Conservation (phyloP, 2,888 invertebrate genomes). For the Eumacrocentrus americanus region DNA sequence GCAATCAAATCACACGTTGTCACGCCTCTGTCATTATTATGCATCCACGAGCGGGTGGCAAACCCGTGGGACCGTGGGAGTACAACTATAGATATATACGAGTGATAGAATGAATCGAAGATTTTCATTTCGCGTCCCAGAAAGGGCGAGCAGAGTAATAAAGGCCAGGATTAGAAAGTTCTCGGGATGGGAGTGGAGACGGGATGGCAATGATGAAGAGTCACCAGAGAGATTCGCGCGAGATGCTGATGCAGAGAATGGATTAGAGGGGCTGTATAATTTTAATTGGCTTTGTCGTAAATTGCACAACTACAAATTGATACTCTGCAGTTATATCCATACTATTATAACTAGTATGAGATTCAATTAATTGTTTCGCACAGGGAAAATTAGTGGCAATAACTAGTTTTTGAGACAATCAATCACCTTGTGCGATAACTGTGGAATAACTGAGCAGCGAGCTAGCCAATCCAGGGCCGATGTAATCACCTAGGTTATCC, state of each 20-base stretch:
- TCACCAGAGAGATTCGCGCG: too few species aligned
- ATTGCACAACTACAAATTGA: too few species aligned
- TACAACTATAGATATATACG: neutral
- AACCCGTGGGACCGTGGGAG: neutral
- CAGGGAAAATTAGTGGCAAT: too few species aligned
- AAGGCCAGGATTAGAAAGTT: conserved; percentile 28
- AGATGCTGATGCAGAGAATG: neutral
- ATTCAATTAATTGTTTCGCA: too few species aligned
- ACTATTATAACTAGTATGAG: too few species aligned
- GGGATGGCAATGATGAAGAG: neutral
- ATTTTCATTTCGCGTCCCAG: conserved; percentile 6
- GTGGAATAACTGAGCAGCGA: neutral
- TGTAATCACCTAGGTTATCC: conserved; percentile 15
- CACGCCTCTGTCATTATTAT: conserved; percentile 15
- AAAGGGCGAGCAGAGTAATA: conserved; percentile 10
- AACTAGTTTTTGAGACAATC: neutral
- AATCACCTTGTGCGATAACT: conserved; percentile 3
- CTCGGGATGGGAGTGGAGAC: neutral
- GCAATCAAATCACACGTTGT: neutral
- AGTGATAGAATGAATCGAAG: too few species aligned
- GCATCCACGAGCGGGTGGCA: neutral
- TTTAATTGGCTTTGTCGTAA: too few species aligned
- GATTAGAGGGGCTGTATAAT: neutral
- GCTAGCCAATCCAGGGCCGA: conserved; percentile 5
- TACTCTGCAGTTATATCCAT: too few species aligned